These are phyloP conservation scores for Pelmatolapia mariae DNA, from an alignment of 2,113 vertebrate species.

Conservation along the genomic window DNA sequence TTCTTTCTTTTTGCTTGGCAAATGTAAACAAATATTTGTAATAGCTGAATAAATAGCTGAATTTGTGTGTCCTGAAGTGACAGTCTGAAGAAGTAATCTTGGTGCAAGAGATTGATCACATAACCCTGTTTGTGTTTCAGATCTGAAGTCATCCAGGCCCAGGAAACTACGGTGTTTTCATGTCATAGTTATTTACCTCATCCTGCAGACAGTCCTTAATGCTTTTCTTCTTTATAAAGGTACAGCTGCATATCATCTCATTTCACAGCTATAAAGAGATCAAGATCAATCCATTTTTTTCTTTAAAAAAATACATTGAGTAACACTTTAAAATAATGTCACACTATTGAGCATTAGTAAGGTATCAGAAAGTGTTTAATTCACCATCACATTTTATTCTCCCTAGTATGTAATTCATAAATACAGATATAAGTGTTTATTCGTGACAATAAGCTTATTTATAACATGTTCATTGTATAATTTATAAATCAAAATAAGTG, in stretches of 20 bases:
- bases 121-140: slow-evolving; percentile 36
- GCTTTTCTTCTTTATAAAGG: slow-evolving; percentile 59
- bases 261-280: background rate
- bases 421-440: background rate
- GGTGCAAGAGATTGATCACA: background rate
- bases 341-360: background rate
- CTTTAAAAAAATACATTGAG: background rate
- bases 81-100: background rate
- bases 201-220: slow-evolving; percentile 42
- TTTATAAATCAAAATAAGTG: background rate
- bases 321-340: background rate
- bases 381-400: background rate
- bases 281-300: background rate
- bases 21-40: background rate
- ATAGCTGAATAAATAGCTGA: background rate
- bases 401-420: background rate
- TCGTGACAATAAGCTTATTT: background rate
- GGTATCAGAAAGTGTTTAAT: background rate
- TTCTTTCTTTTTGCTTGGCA: background rate
- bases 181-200: slow-evolving; percentile 19
- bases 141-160: slow-evolving; percentile 12
- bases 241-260: background rate
- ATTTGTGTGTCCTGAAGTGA: background rate
- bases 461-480: background rate
- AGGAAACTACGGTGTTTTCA: slow-evolving; percentile 1